Base-by-base conservation (phyloP, 2,113 vertebrate genomes). In the Oreochromis tanganicae region DNA sequence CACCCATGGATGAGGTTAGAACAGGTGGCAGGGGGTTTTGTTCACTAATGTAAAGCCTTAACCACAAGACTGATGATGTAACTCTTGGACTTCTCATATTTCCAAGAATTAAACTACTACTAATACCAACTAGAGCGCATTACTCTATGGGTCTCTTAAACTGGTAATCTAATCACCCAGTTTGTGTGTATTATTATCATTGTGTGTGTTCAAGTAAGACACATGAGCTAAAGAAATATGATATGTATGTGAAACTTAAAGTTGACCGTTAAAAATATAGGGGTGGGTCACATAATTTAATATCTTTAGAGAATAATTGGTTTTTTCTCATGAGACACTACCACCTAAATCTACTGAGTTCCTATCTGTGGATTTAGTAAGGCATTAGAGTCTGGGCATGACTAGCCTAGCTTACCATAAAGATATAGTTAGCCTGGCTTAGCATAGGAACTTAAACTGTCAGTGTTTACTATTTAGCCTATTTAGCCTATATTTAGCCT, bases 31-130 rank as follows among this genome's bases (percentile, higher is more conserved):
- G 48, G 43, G 8, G 11, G 8, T 19, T 83, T 80, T 78, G 48
- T 83, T 71, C 14, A 11, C 11, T 4, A 24, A 43, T 27, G 46
- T 43, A 34, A 50, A 88, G 71, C 48, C 82, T 82, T 92, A 92
- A 88, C 90, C 71, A 41, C 12, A 50, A 93, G 61, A 80, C 24
- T 2, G 1, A 34, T 90, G 91, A 95, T 41, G 83, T 83, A 32
- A 91, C 10, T 5, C 82, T 66, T 85, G 79, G 59, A 83, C 56
- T 66, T 88, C 7, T 43, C 36, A 10, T 75, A 17, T 48, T 81
- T 85, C 83, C 66, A 75, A 17, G 7, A 81, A n/a, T 21, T 34
- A 82, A 89, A 78, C 71, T 17, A 29, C 43, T 50, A 50, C 71
- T n/a, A 78, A 50, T 32, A 78, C 46, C 71, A 78, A 78, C 6